Conservation (phyloP, 2,888 invertebrate species). For the Melitaea athalia region DNA sequence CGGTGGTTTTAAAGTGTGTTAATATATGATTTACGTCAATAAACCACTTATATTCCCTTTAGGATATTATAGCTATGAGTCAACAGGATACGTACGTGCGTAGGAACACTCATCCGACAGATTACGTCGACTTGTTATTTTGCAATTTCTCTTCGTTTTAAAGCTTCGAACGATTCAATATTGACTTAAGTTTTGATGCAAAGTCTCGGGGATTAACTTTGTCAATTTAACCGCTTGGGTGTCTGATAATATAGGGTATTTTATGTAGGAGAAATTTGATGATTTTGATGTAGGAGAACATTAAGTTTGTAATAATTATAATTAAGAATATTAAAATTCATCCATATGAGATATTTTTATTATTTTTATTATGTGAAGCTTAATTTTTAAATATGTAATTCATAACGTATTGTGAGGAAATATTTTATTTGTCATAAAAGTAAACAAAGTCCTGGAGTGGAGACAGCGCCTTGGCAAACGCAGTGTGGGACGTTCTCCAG, state of each 20-base stretch:
- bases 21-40: conserved; percentile 26
- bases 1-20: neutral
- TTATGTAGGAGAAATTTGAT: neutral
- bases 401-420: too few species aligned
- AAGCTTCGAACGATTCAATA: conserved; percentile 23
- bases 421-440: too few species aligned
- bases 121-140: conserved; percentile 38
- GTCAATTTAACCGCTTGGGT: neutral
- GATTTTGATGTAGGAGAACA: too few species aligned
- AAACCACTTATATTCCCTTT: conserved; percentile 24
- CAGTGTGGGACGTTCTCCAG: too few species aligned
- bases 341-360: too few species aligned
- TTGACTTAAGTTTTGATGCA: conserved; percentile 11
- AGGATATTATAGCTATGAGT: conserved; percentile 38
- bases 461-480: too few species aligned
- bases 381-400: too few species aligned
- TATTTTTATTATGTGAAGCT: too few species aligned
- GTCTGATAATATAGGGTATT: neutral
- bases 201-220: conserved; percentile 1
- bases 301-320: too few species aligned
- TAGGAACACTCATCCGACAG: conserved; percentile 38
- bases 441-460: too few species aligned
- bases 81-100: conserved; percentile 41
- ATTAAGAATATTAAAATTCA: too few species aligned
- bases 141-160: conserved; percentile 36